A percentile compares a stretch with the other conserved stretches of the same genome.
These are phyloP conservation scores for Eolophus roseicapilla DNA, from an alignment of 2,113 vertebrate genomes.

Conservation along the genomic window DNA sequence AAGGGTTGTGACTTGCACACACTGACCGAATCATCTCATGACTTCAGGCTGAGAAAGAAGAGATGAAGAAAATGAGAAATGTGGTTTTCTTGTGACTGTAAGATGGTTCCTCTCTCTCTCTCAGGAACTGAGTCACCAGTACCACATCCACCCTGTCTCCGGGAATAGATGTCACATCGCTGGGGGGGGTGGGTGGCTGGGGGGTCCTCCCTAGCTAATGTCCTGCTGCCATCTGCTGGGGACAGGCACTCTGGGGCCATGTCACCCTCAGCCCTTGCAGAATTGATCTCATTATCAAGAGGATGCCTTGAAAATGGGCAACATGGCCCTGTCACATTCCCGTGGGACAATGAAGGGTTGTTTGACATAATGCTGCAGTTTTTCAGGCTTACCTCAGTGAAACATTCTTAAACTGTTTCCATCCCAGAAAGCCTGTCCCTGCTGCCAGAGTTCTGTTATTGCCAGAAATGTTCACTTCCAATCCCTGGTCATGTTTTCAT, in stretches of 20 bases:
- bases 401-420: not conserved
- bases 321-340: not conserved
- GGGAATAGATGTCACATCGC: not conserved
- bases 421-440: not conserved
- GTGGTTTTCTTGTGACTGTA: not conserved
- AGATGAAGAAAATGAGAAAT: not conserved
- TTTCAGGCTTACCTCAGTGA: not conserved
- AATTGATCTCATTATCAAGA: not conserved
- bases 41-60: not conserved
- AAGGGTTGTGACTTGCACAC: not conserved
- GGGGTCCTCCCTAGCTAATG: not conserved
- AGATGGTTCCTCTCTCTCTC: conserved; percentile 23
- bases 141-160: conserved; percentile 47
- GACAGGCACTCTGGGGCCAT: not conserved
- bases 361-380: not conserved
- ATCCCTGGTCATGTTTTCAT: not conserved
- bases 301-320: not conserved
- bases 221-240: conserved; percentile 67
- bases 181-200: accelerated
- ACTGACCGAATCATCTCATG: not conserved
- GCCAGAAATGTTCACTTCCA: not conserved
- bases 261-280: not conserved
- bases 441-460: not conserved
- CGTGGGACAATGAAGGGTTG: not conserved
- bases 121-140: conserved; percentile 49